Conservation (phyloP, 53 echinoderm and acorn worm genomes). For the Patiria pectinifera region DNA sequence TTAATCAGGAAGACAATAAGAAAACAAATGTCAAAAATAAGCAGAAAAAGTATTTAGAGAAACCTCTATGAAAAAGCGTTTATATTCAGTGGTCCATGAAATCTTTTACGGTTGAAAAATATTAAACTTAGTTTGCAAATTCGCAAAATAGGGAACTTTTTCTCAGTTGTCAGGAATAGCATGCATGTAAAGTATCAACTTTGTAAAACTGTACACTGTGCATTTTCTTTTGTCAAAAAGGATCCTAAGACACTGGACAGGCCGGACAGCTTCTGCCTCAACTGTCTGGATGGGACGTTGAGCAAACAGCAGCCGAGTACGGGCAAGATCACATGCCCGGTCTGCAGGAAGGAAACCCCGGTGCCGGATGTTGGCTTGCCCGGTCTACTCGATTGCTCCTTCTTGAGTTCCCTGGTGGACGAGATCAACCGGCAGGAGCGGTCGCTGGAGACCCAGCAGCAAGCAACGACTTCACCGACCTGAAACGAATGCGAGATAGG, state of each 20-base stretch:
- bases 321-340: conserved; percentile 16
- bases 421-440: background rate
- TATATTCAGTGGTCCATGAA: no score
- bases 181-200: no score
- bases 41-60: no score
- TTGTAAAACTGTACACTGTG: no score
- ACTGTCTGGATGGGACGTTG: conserved; percentile 9
- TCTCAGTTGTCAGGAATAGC: no score
- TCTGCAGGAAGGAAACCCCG: conserved; percentile 26
- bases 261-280: conserved; percentile 33
- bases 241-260: conserved; percentile 25
- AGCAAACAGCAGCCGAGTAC: background rate
- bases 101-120: no score
- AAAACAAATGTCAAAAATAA: no score
- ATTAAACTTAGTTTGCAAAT: no score
- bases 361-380: conserved; percentile 5
- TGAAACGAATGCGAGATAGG: background rate
- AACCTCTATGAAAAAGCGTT: no score
- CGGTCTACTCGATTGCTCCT: conserved; percentile 9
- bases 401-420: conserved; percentile 32
- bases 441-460: background rate
- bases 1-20: no score
- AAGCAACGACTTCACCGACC: background rate
- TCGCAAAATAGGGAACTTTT: no score
- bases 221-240: background rate